phyloP scores from a whole-genome alignment of 2,113 vertebrate species.

The Mola mola region DNA sequence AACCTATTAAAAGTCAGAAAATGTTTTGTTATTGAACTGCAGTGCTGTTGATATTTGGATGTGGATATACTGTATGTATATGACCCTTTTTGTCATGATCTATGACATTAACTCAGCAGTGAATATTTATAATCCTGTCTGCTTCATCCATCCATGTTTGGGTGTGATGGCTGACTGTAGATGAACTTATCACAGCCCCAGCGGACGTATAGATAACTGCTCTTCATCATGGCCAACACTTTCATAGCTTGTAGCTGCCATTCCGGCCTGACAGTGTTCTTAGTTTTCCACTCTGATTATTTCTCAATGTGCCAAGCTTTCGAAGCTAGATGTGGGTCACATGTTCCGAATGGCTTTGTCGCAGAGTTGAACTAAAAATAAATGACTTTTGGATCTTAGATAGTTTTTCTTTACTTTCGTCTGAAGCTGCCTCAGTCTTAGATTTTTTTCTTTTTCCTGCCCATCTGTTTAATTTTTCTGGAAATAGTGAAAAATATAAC shows the following conservation, averaged over 20 bases:
- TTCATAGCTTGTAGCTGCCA: too few relatives aligned
- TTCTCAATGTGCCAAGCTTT: too few relatives aligned
- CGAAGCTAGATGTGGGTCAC: neutral
- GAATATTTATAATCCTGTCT: conserved; percentile 21
- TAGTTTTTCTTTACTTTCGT: neutral
- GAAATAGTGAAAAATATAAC: too few relatives aligned
- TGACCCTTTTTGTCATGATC: too few relatives aligned
- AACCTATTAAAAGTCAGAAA: too few relatives aligned
- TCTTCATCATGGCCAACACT: conserved; percentile 11
- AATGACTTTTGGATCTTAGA: neutral
- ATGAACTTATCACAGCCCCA: too few relatives aligned
- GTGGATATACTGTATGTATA: too few relatives aligned
- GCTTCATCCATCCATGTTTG: conserved; percentile 28
- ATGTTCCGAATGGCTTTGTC: conserved; percentile 2
- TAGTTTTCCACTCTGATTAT: too few relatives aligned
- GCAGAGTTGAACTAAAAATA: neutral
- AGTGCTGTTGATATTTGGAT: too few relatives aligned
- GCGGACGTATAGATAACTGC: conserved; percentile 14
- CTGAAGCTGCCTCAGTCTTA: neutral
- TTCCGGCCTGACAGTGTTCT: too few relatives aligned
- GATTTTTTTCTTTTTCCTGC: conserved; percentile 1
- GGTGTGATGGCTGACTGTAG: too few relatives aligned
- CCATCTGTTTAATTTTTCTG: neutral
- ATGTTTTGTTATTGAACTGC: too few relatives aligned
- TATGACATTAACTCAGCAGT: conserved; percentile 15